Conservation (phyloP, 2,797 vertebrate genomes). For the Lophotriccus pileatus region DNA sequence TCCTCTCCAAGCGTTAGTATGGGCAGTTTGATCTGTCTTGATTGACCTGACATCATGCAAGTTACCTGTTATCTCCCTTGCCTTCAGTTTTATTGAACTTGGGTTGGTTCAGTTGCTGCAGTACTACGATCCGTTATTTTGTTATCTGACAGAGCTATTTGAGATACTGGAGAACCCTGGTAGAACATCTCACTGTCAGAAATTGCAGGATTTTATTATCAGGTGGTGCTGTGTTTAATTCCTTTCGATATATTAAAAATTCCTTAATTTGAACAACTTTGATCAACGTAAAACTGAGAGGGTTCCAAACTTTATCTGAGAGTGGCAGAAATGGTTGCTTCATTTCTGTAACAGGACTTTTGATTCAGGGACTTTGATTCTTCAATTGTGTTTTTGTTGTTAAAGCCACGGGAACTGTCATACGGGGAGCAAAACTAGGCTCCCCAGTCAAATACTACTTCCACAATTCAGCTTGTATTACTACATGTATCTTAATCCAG, state of each 20-base stretch:
- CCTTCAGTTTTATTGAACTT: not conserved
- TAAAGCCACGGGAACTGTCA: not conserved
- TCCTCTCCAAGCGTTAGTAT: not conserved
- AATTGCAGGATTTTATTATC: not conserved
- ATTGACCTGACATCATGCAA: not conserved
- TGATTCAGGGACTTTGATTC: not conserved
- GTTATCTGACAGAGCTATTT: rapidly evolving
- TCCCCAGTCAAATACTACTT: not conserved
- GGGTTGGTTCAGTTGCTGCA: not conserved
- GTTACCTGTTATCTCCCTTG: not conserved
- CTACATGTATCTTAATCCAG: not conserved
- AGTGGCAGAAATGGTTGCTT: not conserved
- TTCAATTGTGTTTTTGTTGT: not conserved
- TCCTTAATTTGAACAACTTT: not conserved
- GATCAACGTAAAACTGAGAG: not conserved
- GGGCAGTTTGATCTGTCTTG: not conserved
- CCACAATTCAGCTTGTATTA: not conserved
- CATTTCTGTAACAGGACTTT: not conserved
- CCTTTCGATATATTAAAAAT: not conserved
- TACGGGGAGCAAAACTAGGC: not conserved
- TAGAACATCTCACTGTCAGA: not conserved
- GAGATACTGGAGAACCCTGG: not conserved
- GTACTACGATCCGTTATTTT: not conserved
- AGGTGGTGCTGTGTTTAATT: not conserved
- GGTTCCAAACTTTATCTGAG: not conserved